These are phyloP conservation scores for Laticauda colubrina DNA, from an alignment of 2,113 vertebrate species.

Conservation along the genomic window DNA sequence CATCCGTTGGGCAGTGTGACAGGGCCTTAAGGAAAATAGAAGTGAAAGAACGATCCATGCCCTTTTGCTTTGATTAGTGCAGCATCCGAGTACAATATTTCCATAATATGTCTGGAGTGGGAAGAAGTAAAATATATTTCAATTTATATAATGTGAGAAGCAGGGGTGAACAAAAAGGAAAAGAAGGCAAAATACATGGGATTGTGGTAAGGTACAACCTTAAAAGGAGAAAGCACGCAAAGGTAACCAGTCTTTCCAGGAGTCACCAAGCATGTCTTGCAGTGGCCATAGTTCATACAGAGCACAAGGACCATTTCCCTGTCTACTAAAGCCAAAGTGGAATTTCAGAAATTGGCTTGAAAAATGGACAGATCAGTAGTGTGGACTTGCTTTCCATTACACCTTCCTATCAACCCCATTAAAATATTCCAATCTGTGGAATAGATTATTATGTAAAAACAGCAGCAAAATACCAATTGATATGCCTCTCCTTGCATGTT, in stretches of 20 bases:
- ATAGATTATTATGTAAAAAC: constrained; percentile 46
- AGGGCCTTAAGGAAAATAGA: too few species aligned
- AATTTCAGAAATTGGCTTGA: background rate
- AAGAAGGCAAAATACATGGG: background rate
- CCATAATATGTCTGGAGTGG: background rate
- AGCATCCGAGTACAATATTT: background rate
- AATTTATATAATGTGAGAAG: background rate
- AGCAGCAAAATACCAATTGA: constrained; percentile 21
- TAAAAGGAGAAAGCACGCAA: background rate
- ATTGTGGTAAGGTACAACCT: background rate
- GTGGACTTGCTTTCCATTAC: constrained; percentile 17
- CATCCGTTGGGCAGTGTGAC: too few species aligned
- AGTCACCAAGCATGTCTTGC: background rate
- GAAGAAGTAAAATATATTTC: background rate
- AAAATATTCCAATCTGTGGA: constrained; percentile 50
- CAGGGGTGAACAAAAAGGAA: background rate
- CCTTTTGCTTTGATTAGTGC: background rate
- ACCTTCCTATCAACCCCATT: constrained; percentile 42
- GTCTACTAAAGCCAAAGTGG: background rate
- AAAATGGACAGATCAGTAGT: background rate
- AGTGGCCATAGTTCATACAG: background rate
- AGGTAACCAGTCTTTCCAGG: background rate
- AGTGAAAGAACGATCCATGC: background rate
- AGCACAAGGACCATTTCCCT: background rate
- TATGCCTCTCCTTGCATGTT: constrained; percentile 56